These are phyloP conservation scores for Gymnopithys bicolor DNA, from an alignment of 2,797 vertebrate species.

Conservation along the genomic window DNA sequence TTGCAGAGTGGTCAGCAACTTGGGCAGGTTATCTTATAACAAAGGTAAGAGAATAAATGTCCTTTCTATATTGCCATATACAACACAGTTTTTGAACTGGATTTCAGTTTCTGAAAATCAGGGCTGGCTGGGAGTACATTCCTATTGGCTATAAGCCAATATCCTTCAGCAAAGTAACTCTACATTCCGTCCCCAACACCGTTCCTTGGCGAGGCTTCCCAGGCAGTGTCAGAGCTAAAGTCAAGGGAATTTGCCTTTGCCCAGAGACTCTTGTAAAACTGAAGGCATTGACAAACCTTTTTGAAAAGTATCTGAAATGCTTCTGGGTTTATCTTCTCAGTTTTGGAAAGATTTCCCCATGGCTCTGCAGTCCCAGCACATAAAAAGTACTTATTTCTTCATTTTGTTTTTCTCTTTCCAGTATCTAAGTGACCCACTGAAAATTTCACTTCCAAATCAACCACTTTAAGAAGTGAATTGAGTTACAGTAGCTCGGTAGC, in stretches of 20 bases:
- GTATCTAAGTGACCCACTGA: not conserved
- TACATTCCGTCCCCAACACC: not conserved
- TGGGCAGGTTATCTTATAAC: slow-evolving; percentile 97
- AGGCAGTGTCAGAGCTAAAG: not conserved
- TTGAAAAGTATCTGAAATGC: not conserved
- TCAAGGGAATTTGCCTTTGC: not conserved
- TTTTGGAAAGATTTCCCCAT: not conserved
- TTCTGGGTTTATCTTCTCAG: not conserved
- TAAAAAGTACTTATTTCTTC: not conserved
- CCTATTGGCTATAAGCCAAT: too few relatives aligned
- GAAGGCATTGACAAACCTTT: not conserved
- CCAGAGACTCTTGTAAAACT: not conserved
- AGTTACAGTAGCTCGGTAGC: not conserved
- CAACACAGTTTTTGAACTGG: not conserved
- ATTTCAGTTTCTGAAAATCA: not conserved
- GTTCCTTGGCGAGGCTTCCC: not conserved
- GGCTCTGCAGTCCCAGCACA: not conserved
- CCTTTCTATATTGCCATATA: not conserved
- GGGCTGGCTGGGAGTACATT: not conserved
- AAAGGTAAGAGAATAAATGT: slow-evolving; percentile 83
- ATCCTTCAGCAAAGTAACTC: not conserved
- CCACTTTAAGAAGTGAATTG: not conserved
- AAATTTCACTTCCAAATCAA: not conserved
- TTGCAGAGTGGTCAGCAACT: slow-evolving; percentile 96
- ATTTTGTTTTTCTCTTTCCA: not conserved